Percentiles rank a stretch among this genome's conserved stretches.
Evolutionary conservation across 2,888 invertebrate species (phyloP).

Genomic region (Siphonodentalium dalli): DNA sequence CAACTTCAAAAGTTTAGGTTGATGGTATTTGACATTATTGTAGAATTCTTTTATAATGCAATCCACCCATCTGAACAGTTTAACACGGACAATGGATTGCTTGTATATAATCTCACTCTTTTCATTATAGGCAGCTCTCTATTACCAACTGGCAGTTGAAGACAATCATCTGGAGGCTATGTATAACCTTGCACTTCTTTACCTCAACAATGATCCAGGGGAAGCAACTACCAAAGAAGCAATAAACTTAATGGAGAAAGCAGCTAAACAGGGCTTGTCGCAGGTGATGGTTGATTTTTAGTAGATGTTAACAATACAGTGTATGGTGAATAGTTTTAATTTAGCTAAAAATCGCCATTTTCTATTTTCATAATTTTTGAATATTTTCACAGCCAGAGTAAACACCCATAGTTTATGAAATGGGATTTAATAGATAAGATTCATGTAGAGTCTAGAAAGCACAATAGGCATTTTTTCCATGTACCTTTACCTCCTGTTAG

Average conservation of each 20-base stretch:
- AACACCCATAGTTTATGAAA: too few relatives aligned
- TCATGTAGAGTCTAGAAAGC: too few relatives aligned
- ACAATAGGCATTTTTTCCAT: too few relatives aligned
- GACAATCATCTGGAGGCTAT: constrained; percentile 74
- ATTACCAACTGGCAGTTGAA: constrained; percentile 73
- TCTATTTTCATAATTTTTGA: not conserved
- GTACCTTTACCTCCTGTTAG: too few relatives aligned
- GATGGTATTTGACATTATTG: too few relatives aligned
- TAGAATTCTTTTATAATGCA: too few relatives aligned
- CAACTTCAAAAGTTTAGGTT: too few relatives aligned
- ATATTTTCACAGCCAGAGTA: too few relatives aligned
- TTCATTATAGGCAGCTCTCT: constrained; percentile 72
- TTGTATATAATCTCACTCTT: not conserved
- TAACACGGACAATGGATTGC: too few relatives aligned
- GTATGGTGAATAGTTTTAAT: not conserved
- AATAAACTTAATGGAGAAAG: too few relatives aligned
- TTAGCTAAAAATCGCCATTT: not conserved
- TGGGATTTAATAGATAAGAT: too few relatives aligned
- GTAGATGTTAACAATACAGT: not conserved
- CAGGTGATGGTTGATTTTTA: constrained; percentile 33
- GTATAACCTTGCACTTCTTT: constrained; percentile 76
- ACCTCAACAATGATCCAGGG: constrained; percentile 68
- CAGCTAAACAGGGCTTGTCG: constrained; percentile 48
- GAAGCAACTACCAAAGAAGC: constrained; percentile 29
- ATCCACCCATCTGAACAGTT: not conserved